phyloP scores from a whole-genome alignment of 2,113 vertebrate species.

The Epinephelus cyanopodus region DNA sequence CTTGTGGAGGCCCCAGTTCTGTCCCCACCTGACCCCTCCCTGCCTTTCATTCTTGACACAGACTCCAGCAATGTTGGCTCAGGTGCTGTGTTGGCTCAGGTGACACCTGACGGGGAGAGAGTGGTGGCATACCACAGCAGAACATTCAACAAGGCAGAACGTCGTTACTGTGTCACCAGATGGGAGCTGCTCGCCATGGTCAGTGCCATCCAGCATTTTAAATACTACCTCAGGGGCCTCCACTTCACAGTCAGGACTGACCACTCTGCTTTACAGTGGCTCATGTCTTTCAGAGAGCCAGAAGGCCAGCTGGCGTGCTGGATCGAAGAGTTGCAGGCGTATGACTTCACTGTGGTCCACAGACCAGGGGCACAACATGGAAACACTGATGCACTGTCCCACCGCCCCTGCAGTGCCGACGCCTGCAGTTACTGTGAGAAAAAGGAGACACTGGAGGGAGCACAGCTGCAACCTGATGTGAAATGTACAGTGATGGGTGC shows the following conservation, averaged over 20 bases:
- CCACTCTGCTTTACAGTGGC: constrained; percentile 7
- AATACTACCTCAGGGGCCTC: constrained; percentile 6
- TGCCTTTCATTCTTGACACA: not conserved
- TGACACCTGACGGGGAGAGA: not conserved
- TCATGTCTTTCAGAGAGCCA: constrained; percentile 23
- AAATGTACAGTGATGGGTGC: too few relatives aligned
- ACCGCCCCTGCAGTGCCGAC: too few relatives aligned
- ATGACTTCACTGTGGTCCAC: not conserved
- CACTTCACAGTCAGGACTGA: constrained; percentile 12
- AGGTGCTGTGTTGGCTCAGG: constrained; percentile 15
- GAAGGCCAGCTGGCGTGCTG: not conserved
- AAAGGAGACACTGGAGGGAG: too few relatives aligned
- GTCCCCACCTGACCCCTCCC: too few relatives aligned
- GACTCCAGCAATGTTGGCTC: constrained; percentile 1
- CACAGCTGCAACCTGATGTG: too few relatives aligned
- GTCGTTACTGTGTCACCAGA: constrained; percentile 15
- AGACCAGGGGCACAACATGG: too few relatives aligned
- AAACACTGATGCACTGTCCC: too few relatives aligned
- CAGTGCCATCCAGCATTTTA: not conserved
- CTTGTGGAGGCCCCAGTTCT: too few relatives aligned
- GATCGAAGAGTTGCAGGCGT: not conserved
- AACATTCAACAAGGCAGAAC: constrained; percentile 9
- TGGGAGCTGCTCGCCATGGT: not conserved
- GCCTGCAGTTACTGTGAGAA: too few relatives aligned
- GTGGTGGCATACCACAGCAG: not conserved